Conservation (phyloP, 2,113 vertebrate species). For the Nerophis ophidion region DNA sequence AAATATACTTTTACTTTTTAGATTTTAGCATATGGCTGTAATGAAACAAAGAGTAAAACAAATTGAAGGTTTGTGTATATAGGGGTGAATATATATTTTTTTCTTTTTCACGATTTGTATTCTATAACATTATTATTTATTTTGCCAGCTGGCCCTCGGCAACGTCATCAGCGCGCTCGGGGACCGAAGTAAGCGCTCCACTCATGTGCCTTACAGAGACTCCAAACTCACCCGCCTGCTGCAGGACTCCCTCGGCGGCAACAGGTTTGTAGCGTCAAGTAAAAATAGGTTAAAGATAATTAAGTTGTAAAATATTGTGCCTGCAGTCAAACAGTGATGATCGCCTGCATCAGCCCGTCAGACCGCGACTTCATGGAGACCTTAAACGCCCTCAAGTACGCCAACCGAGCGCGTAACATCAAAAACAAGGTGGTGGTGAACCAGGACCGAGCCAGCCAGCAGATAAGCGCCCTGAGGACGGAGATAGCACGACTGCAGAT, state of each 20-base stretch:
- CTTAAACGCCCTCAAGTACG: constrained; percentile 90
- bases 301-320: constrained; percentile 22
- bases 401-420: constrained; percentile 94
- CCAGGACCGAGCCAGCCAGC: constrained; percentile 93
- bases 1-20: too few relatives aligned
- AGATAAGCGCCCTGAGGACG: constrained; percentile 87
- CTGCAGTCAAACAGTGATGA: constrained; percentile 95
- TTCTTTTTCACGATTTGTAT: too few relatives aligned
- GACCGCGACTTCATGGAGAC: constrained; percentile 99
- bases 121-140: neutral
- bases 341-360: constrained; percentile 94
- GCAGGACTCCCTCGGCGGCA: constrained; percentile 95
- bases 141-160: constrained; percentile 84
- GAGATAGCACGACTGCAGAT: constrained; percentile 95
- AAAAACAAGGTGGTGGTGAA: constrained; percentile 97
- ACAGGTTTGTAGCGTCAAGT: constrained; percentile 76
- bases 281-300: neutral
- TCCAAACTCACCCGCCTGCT: constrained; percentile 94
- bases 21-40: too few relatives aligned
- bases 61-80: too few relatives aligned
- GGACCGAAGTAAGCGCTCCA: constrained; percentile 90
- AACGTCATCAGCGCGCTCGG: constrained; percentile 97
- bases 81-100: neutral
- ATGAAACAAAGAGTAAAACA: too few relatives aligned
- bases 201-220: constrained; percentile 94